Conservation (phyloP, 2,113 vertebrate genomes). For the Periophthalmodon schlosseri region DNA sequence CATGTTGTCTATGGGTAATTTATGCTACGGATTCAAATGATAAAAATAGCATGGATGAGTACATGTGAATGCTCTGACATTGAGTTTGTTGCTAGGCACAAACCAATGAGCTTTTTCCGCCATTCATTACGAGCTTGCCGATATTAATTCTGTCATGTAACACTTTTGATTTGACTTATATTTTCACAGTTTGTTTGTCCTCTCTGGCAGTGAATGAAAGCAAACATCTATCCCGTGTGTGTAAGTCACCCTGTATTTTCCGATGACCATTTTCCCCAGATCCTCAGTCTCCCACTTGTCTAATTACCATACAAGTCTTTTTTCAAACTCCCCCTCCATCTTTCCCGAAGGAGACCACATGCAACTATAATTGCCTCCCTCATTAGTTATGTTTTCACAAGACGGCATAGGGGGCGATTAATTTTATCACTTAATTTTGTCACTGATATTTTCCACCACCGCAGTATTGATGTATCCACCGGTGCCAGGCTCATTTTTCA, state of each 20-base stretch:
- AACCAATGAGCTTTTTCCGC: conserved; percentile 28
- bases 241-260: conserved; percentile 56
- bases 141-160: conserved; percentile 19
- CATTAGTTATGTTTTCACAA: conserved; percentile 84
- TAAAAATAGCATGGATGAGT: conserved; percentile 90
- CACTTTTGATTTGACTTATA: conserved; percentile 48
- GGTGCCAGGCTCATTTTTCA: conserved; percentile 74
- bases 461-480: conserved; percentile 74
- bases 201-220: conserved; percentile 47
- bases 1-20: conserved; percentile 63
- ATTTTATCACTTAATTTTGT: conserved; percentile 86
- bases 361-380: conserved; percentile 83
- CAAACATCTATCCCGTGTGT: conserved; percentile 50
- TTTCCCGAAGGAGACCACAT: conserved; percentile 78
- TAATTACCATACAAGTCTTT: conserved; percentile 74
- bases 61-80: conserved; percentile 87
- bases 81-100: conserved; percentile 86
- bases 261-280: conserved; percentile 68
- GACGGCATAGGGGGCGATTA: conserved; percentile 78
- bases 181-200: conserved; percentile 57
- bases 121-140: conserved; percentile 39
- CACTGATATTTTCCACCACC: conserved; percentile 71
- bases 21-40: conserved; percentile 78
- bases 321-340: conserved; percentile 70
- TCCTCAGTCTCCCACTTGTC: conserved; percentile 65